Conservation (phyloP, 2,113 vertebrate species). For the Scartelaos histophorus region DNA sequence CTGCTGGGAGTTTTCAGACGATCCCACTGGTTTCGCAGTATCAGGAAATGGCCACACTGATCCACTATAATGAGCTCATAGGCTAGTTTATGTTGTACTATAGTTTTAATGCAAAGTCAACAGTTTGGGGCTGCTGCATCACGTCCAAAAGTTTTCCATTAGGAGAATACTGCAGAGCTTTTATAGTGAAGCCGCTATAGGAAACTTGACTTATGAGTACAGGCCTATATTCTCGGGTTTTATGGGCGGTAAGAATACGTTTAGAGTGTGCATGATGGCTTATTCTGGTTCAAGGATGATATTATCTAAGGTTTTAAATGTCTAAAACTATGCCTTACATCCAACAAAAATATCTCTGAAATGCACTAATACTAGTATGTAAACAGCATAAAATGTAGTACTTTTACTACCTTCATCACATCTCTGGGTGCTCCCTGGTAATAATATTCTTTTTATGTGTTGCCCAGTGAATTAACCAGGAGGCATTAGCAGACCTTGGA, state of each 20-base stretch:
- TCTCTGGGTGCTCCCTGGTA: neutral
- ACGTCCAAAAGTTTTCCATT: conserved; percentile 7
- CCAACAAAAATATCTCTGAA: neutral
- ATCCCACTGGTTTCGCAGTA: neutral
- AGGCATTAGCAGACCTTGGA: neutral
- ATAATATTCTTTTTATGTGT: neutral
- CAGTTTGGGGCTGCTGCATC: conserved; percentile 12
- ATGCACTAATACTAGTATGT: neutral
- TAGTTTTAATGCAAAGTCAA: conserved; percentile 2
- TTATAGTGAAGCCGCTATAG: conserved; percentile 5
- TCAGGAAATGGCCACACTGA: conserved; percentile 5
- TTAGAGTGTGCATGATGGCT: neutral
- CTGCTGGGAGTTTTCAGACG: conserved; percentile 1
- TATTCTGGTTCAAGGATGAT: neutral
- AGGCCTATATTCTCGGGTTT: neutral
- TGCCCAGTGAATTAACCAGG: neutral
- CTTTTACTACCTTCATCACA: no score
- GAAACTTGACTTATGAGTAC: neutral
- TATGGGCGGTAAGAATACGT: neutral
- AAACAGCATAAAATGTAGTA: no score
- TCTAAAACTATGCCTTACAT: neutral
- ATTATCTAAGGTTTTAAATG: neutral
- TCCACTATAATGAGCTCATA: conserved; percentile 4
- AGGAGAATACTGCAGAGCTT: conserved; percentile 4
- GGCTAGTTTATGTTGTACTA: conserved; percentile 3